Evolutionary conservation across 1,140 invertebrate species (phyloP).

Genomic region (Zaprionus taronus): DNA sequence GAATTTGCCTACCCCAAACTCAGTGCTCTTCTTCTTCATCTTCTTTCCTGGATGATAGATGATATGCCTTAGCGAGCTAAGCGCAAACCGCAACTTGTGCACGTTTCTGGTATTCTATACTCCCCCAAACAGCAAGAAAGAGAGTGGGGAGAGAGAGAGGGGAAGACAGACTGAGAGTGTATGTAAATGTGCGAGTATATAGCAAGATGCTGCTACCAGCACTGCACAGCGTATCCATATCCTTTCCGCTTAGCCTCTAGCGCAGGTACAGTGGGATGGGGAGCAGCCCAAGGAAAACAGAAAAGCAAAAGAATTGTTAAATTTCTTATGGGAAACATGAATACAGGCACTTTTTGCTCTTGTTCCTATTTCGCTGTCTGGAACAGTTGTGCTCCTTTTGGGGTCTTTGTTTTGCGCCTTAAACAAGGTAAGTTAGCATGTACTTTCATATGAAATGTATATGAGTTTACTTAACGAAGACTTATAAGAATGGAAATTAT

Average conservation of each 20-base stretch:
- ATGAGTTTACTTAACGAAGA: constrained; percentile 56
- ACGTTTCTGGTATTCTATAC: constrained; percentile 58
- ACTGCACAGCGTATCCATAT: constrained; percentile 55
- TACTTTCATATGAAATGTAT: constrained; percentile 54
- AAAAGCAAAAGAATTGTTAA: constrained; percentile 50
- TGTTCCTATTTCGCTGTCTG: constrained; percentile 34
- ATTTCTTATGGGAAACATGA: constrained; percentile 3
- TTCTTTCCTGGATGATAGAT: constrained; percentile 33
- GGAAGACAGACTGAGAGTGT: background rate
- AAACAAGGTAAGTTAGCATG: constrained; percentile 63
- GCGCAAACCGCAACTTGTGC: constrained; percentile 77
- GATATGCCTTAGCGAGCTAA: constrained; percentile 31
- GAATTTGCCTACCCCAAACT: constrained; percentile 53
- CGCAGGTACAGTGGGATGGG: constrained; percentile 15
- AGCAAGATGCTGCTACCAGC: constrained; percentile 23
- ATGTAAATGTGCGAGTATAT: constrained; percentile 2
- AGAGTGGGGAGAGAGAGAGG: background rate
- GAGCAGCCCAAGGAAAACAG: constrained; percentile 17
- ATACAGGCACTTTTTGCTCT: background rate
- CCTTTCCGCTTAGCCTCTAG: constrained; percentile 55
- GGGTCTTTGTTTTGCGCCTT: constrained; percentile 52
- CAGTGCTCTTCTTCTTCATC: constrained; percentile 8
- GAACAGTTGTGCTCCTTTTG: constrained; percentile 32
- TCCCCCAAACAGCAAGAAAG: background rate
- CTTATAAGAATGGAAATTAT: constrained; percentile 48